phyloP scores from a whole-genome alignment of 1,140 invertebrate genomes.

The Parasteatoda tepidariorum region DNA sequence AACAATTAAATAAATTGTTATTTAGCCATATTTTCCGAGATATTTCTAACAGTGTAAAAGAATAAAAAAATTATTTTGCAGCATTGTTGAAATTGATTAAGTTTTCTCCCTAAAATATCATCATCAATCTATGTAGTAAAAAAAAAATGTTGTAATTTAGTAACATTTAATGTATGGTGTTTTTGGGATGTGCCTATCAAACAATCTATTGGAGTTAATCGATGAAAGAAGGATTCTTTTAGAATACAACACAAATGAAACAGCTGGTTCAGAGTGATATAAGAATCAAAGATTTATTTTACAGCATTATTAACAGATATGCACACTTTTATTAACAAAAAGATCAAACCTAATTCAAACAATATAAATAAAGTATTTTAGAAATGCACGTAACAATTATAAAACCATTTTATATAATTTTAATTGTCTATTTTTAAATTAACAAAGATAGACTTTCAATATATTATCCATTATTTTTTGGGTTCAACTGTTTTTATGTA shows the following conservation, averaged over 20 bases:
- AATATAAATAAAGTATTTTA: constrained; percentile 34
- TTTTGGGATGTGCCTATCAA: background rate
- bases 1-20: too few relatives aligned
- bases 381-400: constrained; percentile 48
- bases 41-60: too few relatives aligned
- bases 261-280: constrained; percentile 51
- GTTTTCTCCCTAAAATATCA: too few relatives aligned
- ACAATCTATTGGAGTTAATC: background rate
- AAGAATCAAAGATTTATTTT: constrained; percentile 58
- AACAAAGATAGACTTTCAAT: constrained; percentile 56
- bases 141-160: too few relatives aligned
- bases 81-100: too few relatives aligned
- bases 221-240: too few relatives aligned
- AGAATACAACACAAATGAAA: background rate
- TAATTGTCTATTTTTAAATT: constrained; percentile 26
- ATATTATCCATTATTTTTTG: constrained; percentile 54
- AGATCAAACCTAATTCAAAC: background rate
- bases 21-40: too few relatives aligned
- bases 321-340: constrained; percentile 55
- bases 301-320: constrained; percentile 61
- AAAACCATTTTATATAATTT: background rate
- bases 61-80: too few relatives aligned
- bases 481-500: constrained; percentile 52
- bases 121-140: too few relatives aligned
- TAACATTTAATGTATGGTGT: too few relatives aligned